These are phyloP conservation scores for Bombus cullumanus DNA, from an alignment of 1,140 invertebrate species.

Conservation along the genomic window DNA sequence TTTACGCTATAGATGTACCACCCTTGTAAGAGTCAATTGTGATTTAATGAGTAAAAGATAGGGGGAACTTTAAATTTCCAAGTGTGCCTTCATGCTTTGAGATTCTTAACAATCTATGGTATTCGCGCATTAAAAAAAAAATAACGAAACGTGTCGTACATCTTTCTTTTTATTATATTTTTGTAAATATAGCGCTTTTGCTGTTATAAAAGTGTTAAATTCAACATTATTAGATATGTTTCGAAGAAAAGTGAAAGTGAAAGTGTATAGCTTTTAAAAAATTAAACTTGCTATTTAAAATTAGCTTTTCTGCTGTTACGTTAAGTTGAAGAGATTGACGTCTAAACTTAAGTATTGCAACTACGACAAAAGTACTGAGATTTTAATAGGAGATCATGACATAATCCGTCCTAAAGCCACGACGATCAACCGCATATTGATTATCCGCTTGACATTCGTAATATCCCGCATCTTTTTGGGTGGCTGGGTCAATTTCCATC, in stretches of 20 bases:
- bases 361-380: not conserved
- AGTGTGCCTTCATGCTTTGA: slow-evolving; percentile 26
- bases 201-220: not conserved
- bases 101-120: slow-evolving; percentile 1
- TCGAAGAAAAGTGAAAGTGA: not conserved
- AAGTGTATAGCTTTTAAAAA: not conserved
- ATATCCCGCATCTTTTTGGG: slow-evolving; percentile 90
- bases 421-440: slow-evolving; percentile 88
- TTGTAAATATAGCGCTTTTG: not conserved
- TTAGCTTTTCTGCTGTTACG: not conserved
- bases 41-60: slow-evolving; percentile 64
- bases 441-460: slow-evolving; percentile 91
- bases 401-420: slow-evolving; percentile 88
- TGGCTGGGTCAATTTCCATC: slow-evolving; percentile 95
- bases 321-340: not conserved
- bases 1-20: slow-evolving; percentile 44
- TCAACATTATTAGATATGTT: not conserved
- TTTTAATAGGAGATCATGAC: slow-evolving; percentile 86
- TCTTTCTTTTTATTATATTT: slow-evolving; percentile 7
- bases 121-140: not conserved
- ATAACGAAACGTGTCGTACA: not conserved
- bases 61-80: slow-evolving; percentile 65
- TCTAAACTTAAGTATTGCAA: not conserved
- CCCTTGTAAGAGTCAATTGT: slow-evolving; percentile 66
- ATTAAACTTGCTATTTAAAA: not conserved